These are phyloP conservation scores for Erynnis tages DNA, from an alignment of 2,888 invertebrate species.

Conservation along the genomic window DNA sequence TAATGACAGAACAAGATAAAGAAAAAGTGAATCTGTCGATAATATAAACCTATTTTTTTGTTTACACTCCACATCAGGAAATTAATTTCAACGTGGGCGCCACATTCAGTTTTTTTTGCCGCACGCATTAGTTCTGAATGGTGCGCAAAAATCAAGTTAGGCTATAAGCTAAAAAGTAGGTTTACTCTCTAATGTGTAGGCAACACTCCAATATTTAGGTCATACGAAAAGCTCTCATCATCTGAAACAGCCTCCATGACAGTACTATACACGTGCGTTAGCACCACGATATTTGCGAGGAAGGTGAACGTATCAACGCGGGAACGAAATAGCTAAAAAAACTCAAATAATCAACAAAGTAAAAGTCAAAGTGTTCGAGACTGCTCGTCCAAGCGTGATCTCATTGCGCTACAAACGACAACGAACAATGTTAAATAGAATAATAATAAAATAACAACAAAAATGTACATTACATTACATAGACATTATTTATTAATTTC, in stretches of 20 bases:
- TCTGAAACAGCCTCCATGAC: neutral
- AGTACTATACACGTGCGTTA: constrained; percentile 8
- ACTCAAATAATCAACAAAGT: constrained; percentile 18
- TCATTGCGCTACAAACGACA: constrained; percentile 16
- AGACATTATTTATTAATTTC: neutral
- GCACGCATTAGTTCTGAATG: too few relatives aligned
- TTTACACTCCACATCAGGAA: too few relatives aligned
- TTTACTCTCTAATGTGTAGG: too few relatives aligned
- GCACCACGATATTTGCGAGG: constrained; percentile 13
- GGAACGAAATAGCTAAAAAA: constrained; percentile 11
- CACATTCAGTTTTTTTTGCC: too few relatives aligned
- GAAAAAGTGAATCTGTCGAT: too few relatives aligned
- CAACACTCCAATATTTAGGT: too few relatives aligned
- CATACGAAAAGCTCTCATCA: neutral
- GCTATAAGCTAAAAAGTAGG: too few relatives aligned
- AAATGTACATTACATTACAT: constrained; percentile 27
- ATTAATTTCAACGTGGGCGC: too few relatives aligned
- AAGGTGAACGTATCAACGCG: constrained; percentile 7
- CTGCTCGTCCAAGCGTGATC: constrained; percentile 20
- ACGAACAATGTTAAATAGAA: constrained; percentile 24
- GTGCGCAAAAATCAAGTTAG: too few relatives aligned
- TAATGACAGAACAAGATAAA: too few relatives aligned
- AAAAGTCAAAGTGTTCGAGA: constrained; percentile 26
- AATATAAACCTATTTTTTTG: too few relatives aligned
- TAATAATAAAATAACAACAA: constrained; percentile 29